phyloP scores from a whole-genome alignment of 2,888 invertebrate genomes.

The Drosophila kokeensis region DNA sequence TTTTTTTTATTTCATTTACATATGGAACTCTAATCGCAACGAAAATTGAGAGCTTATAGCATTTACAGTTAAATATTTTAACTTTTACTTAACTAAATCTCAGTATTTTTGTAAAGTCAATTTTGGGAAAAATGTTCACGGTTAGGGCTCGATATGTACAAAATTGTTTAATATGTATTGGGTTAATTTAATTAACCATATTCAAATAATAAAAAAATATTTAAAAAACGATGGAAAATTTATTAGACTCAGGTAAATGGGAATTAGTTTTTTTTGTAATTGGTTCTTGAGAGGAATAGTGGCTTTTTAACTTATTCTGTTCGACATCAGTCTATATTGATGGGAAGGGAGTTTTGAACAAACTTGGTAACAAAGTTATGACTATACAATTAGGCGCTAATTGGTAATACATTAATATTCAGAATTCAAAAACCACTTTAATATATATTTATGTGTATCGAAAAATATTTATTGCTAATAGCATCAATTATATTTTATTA shows the following conservation, averaged over 20 bases:
- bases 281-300: neutral
- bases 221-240: neutral
- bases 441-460: conserved; percentile 6
- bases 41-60: neutral
- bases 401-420: conserved; percentile 6
- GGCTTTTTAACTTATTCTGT: neutral
- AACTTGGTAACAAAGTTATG: neutral
- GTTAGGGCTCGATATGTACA: conserved; percentile 12
- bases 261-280: neutral
- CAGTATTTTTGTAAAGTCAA: conserved; percentile 8
- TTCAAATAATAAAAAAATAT: conserved; percentile 12
- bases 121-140: neutral
- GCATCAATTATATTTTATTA: conserved; percentile 51
- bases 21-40: conserved; percentile 3
- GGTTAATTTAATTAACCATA: conserved; percentile 25
- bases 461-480: conserved; percentile 38
- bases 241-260: neutral
- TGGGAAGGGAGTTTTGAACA: neutral
- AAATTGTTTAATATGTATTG: conserved; percentile 8
- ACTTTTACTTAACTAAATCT: conserved; percentile 2
- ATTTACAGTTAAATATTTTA: neutral
- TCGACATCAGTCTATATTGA: neutral
- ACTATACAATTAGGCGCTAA: neutral
- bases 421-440: conserved; percentile 11
- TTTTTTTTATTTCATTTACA: conserved; percentile 10